phyloP scores from a whole-genome alignment of 2,113 vertebrate genomes.

The Circaetus cinerascens region DNA sequence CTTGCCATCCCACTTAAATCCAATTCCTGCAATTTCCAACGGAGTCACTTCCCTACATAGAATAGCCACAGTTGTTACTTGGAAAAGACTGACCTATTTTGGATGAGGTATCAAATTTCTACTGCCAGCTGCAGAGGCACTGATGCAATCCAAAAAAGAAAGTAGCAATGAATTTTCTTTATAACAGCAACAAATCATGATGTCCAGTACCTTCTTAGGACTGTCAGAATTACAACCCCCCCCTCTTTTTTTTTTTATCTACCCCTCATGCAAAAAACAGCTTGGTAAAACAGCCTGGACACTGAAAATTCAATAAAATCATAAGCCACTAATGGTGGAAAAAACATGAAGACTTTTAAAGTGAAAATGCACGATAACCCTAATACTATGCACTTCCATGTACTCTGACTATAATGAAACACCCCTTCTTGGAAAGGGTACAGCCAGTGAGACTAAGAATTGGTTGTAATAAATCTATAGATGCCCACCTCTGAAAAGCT shows the following conservation, averaged over 20 bases:
- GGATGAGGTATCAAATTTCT: background rate
- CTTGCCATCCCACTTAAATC: background rate
- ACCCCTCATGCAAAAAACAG: background rate
- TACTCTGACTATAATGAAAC: background rate
- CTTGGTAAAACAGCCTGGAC: background rate
- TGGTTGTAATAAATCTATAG: background rate
- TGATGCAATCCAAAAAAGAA: background rate
- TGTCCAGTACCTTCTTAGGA: background rate
- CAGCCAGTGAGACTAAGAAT: background rate
- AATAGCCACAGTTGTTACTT: background rate
- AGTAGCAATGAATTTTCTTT: background rate
- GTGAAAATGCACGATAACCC: background rate
- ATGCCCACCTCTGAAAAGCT: background rate
- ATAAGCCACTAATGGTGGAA: background rate
- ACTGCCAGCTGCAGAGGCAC: background rate
- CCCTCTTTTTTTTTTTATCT: background rate
- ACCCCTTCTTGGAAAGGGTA: background rate
- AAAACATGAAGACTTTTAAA: background rate
- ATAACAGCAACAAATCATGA: background rate
- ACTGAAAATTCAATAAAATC: background rate
- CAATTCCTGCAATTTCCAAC: background rate
- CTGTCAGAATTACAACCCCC: background rate
- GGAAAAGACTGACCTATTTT: background rate
- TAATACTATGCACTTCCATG: background rate
- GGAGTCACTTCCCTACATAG: background rate